Conservation (phyloP, 53 echinoderm and acorn worm species). For the Actinopyga echinites region DNA sequence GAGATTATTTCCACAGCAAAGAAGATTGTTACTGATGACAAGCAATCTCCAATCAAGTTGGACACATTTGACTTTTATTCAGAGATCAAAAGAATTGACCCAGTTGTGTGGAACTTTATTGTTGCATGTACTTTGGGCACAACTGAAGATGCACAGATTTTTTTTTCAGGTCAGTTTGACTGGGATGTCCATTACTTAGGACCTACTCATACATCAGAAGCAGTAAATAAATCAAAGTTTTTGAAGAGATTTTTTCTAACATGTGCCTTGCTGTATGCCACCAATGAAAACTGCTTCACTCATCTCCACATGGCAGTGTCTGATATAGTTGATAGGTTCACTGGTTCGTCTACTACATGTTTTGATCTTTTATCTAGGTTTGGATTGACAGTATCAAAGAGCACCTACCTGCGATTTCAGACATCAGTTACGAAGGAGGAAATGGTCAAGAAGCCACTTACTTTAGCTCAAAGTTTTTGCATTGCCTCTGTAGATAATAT, state of each 20-base stretch:
- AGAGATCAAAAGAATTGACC: neutral
- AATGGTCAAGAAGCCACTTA: constrained; percentile 6
- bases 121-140: neutral
- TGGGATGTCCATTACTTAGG: constrained; percentile 24
- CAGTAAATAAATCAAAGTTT: neutral
- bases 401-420: constrained; percentile 24
- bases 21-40: constrained; percentile 13
- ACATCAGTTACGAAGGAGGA: neutral
- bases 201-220: neutral
- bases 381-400: constrained; percentile 38
- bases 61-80: neutral
- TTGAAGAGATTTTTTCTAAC: constrained; percentile 13
- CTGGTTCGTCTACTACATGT: constrained; percentile 34
- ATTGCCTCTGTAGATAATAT: constrained; percentile 37
- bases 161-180: neutral
- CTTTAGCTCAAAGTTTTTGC: neutral
- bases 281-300: constrained; percentile 26
- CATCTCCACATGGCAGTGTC: constrained; percentile 22
- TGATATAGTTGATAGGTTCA: constrained; percentile 43
- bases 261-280: neutral
- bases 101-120: constrained; percentile 16
- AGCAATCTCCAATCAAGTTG: neutral
- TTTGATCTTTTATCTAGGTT: constrained; percentile 3
- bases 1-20: constrained; percentile 2
- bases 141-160: neutral